Evolutionary conservation across 2,113 vertebrate genomes (phyloP), one percentile per base, ranked within the genome.

Genomic region (Prunella himalayana): DNA sequence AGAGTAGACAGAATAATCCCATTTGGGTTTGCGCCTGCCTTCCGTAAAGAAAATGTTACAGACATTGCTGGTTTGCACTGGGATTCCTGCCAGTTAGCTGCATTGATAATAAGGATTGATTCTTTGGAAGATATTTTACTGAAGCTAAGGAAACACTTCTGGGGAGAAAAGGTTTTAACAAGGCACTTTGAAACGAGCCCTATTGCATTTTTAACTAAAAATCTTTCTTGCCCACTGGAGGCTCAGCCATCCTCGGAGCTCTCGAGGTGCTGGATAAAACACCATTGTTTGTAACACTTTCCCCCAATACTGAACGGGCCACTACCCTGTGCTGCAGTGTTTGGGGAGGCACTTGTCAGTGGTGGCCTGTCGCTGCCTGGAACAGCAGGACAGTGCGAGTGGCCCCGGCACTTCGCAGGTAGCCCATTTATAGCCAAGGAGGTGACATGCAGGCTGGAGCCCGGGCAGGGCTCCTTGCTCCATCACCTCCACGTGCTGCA

Each of bases 221-320:
- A 5, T 68, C 27, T 56, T 59, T 21, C 42, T 81, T 69, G n/a
- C 47, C n/a, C 15, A 25, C 22, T 64, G 35, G 49, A 59, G 82
- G 51, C 28, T 57, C 30, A 42, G 72, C 51, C 11, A 7, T 42
- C 42, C 50, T 65, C 11, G 20, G 45, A 64, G 45, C 59, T 63
- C 1, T 1, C 1, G 1, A n/a, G 10, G 27, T 68, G 20, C 54
- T 30, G 61, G 33, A 61, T 22, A 53, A 42, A 7, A 12, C 24
- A 33, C 7, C 30, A 21, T n/a, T 28, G 11, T 33, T 64, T 27
- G 17, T 44, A 68, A 51, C 0, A 0, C 27, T 33, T 84, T 37
- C 4, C 27, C 13, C 25, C 1, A 2, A 0, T 0, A 7, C 3
- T 17, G 27, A 79, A 15, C 20, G 21, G 3, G 0, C n/a, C 2